Base-by-base conservation (phyloP, 1,140 invertebrate species). In the Ceratosolen solmsi region DNA sequence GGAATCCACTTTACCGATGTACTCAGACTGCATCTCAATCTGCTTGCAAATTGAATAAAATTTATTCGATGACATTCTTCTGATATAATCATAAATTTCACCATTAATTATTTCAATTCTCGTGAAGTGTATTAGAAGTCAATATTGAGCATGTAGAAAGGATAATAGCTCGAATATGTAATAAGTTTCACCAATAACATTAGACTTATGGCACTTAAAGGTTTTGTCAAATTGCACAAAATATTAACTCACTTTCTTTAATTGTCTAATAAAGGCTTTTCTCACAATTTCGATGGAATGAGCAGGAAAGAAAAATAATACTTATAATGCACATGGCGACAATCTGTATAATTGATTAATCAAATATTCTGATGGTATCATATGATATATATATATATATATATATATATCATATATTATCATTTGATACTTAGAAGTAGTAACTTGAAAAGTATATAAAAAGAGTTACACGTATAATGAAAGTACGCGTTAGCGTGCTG, bases 401-500 rank as follows among this genome's bases (percentile, higher is more conserved):
- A n/a, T n/a, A n/a, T n/a, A n/a, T n/a, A n/a, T n/a, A n/a, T n/a
- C n/a, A n/a, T n/a, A n/a, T n/a, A n/a, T n/a, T n/a, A n/a, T n/a
- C n/a, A n/a, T n/a, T n/a, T n/a, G n/a, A n/a, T n/a, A n/a, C n/a
- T n/a, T n/a, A n/a, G n/a, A n/a, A n/a, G n/a, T n/a, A n/a, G n/a
- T n/a, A n/a, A n/a, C n/a, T n/a, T n/a, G n/a, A n/a, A n/a, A n/a
- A n/a, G n/a, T n/a, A n/a, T n/a, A n/a, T 17, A 15, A 54, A 54
- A 54, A 33, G n/a, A 63, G 25, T 3, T 63, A 17, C 1, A n/a
- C 11, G 25, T 25, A 25, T 30, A 36, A 41, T 38, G 65, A 56
- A 58, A 79, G 71, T 38, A 65, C 65, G 25, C 78, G 60, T 80
- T 80, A 80, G 72, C 54, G 54, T 72, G 17, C 17, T 17, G 46